Conservation (phyloP, 2,113 vertebrate species). For the Nothobranchius kuhntae region DNA sequence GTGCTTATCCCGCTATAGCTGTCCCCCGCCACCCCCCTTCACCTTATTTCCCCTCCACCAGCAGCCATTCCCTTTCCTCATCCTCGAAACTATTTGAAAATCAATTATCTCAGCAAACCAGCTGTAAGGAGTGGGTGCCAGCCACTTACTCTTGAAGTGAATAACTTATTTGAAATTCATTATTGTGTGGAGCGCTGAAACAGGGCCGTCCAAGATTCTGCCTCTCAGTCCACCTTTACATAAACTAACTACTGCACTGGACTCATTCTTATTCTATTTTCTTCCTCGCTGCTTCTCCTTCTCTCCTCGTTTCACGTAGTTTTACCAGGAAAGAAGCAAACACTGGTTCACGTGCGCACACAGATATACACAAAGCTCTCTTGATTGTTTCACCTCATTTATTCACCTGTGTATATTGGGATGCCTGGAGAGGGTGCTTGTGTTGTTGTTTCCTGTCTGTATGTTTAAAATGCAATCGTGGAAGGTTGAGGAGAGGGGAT, state of each 20-base stretch:
- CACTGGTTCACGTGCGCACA: slow-evolving; percentile 18
- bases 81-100: slow-evolving; percentile 94
- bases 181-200: slow-evolving; percentile 81
- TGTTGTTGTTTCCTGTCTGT: neutral
- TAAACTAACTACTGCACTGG: slow-evolving; percentile 76
- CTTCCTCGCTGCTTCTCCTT: slow-evolving; percentile 19
- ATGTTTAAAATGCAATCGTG: slow-evolving; percentile 60
- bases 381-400: slow-evolving; percentile 75
- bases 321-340: slow-evolving; percentile 76
- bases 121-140: slow-evolving; percentile 89
- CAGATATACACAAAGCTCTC: slow-evolving; percentile 51
- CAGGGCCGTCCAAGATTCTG: slow-evolving; percentile 81
- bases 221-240: slow-evolving; percentile 44
- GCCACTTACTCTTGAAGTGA: slow-evolving; percentile 91
- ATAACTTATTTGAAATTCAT: slow-evolving; percentile 95
- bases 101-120: slow-evolving; percentile 96
- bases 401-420: slow-evolving; percentile 82
- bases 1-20: slow-evolving; percentile 66
- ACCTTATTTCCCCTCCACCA: slow-evolving; percentile 1
- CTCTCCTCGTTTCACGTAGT: slow-evolving; percentile 75
- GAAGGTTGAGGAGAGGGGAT: slow-evolving; percentile 24
- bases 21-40: slow-evolving; percentile 57
- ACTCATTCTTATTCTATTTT: slow-evolving; percentile 67
- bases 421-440: slow-evolving; percentile 43
- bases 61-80: slow-evolving; percentile 69